Evolutionary conservation across 2,113 vertebrate genomes (phyloP), one percentile per base, ranked within the genome.

Genomic region (Oncorhynchus mykiss): DNA sequence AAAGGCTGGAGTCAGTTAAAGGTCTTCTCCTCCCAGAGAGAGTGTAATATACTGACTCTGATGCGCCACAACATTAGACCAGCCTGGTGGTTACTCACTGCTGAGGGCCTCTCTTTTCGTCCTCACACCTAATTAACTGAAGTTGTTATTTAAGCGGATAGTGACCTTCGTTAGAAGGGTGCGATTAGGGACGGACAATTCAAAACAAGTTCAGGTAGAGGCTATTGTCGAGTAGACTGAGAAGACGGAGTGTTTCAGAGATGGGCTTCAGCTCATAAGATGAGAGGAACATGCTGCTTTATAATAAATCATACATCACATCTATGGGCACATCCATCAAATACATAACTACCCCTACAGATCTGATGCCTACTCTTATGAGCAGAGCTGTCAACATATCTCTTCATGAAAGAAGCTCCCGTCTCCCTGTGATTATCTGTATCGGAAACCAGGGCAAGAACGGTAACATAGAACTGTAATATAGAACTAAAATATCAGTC

Each of bases 81-180:
- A 16, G 75, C 85, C 80, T 2, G 5, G 49, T 57, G 76, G 82
- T 74, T 75, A 3, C 72, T 68, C 71, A 77, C 70, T 83, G 29
- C 80, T 84, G 78, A 77, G 88, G 65, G 84, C 78, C 77, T 77
- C 60, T 59, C 13, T 51, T 84, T 82, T 84, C 78, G 78, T 87
- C 83, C 80, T 76, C 65, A 67, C 68, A 45, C 14, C 72, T 87
- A 89, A 88, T 89, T 89, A 89, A 90, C 87, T 79, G 76, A 76
- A 65, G 80, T 88, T 85, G 82, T 90, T 84, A 90, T 80, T 39
- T 76, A 65, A 34, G 66, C 2, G 13, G 16, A 5, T 68, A 67
- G 72, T 89, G 83, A 91, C 89, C 86, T 91, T 89, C 87, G 78
- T 83, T 0, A 24, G 0, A 49, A 31, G 27, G 24, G 31, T 5